Conservation (phyloP, 2,113 vertebrate genomes). For the Cephalopterus ornatus region DNA sequence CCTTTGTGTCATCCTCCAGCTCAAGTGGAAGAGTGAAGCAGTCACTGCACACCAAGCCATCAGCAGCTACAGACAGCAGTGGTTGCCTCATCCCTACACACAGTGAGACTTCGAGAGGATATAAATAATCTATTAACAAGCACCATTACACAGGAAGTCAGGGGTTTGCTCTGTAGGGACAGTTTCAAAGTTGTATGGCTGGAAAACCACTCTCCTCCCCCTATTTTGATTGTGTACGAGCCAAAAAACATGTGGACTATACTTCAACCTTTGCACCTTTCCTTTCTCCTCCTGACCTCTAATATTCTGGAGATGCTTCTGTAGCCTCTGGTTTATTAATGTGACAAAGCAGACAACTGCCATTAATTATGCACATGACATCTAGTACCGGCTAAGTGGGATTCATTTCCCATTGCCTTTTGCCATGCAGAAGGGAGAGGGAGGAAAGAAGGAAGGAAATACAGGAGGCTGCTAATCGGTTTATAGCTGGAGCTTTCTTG, state of each 20-base stretch:
- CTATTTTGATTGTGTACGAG: not conserved
- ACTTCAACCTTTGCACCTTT: not conserved
- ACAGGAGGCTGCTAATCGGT: not conserved
- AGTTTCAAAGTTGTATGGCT: not conserved
- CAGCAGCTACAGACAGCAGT: not conserved
- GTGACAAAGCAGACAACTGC: not conserved
- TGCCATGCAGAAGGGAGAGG: not conserved
- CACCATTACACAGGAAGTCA: not conserved
- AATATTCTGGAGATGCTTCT: not conserved
- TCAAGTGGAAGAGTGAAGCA: not conserved
- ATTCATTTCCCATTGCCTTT: not conserved
- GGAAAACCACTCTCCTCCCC: not conserved
- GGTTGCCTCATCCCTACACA: not conserved
- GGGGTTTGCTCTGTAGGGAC: not conserved
- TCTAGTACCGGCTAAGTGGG: not conserved
- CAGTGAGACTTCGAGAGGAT: not conserved
- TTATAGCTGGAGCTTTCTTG: not conserved
- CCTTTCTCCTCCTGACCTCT: not conserved
- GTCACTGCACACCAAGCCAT: not conserved
- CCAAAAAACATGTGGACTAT: not conserved
- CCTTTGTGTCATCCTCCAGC: not conserved
- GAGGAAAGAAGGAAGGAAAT: not conserved
- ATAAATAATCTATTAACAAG: not conserved
- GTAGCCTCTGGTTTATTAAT: not conserved
- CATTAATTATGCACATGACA: not conserved